phyloP scores from a whole-genome alignment of 2,888 invertebrate species.

The Molorchus minor region DNA sequence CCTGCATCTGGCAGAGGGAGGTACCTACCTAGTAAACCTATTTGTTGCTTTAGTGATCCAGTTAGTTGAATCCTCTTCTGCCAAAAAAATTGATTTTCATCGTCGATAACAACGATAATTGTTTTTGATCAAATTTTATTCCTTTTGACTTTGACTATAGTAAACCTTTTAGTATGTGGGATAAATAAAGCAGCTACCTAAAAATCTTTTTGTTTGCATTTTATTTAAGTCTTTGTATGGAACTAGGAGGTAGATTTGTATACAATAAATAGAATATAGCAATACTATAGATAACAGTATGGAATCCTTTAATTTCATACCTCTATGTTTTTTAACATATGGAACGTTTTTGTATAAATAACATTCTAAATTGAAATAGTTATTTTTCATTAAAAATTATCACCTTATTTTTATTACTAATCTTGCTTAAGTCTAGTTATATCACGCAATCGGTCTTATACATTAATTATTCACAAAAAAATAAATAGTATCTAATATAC shows the following conservation, averaged over 20 bases:
- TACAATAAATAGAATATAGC: slow-evolving; percentile 49
- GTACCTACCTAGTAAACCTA: too few species aligned
- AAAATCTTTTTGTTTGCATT: slow-evolving; percentile 41
- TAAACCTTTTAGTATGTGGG: too few species aligned
- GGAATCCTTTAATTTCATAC: slow-evolving; percentile 52
- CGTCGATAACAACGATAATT: too few species aligned
- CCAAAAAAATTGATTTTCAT: too few species aligned
- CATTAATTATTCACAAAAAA: slow-evolving; percentile 21
- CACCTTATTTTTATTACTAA: slow-evolving; percentile 41
- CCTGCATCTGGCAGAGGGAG: too few species aligned
- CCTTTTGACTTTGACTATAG: too few species aligned
- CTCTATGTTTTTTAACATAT: slow-evolving; percentile 55
- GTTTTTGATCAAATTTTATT: too few species aligned
- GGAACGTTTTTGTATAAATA: slow-evolving; percentile 57
- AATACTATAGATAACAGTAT: slow-evolving; percentile 50
- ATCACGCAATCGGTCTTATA: slow-evolving; percentile 49
- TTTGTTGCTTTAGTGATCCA: too few species aligned
- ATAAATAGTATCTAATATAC: slow-evolving; percentile 23
- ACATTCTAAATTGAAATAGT: slow-evolving; percentile 53
- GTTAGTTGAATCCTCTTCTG: too few species aligned
- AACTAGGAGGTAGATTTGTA: slow-evolving; percentile 54
- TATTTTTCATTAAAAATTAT: slow-evolving; percentile 51
- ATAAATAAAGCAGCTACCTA: too few species aligned
- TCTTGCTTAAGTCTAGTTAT: slow-evolving; percentile 40
- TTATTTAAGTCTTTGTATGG: slow-evolving; percentile 51